These are phyloP conservation scores for Pheosia tremula DNA, from an alignment of 2,888 invertebrate genomes.

Conservation along the genomic window DNA sequence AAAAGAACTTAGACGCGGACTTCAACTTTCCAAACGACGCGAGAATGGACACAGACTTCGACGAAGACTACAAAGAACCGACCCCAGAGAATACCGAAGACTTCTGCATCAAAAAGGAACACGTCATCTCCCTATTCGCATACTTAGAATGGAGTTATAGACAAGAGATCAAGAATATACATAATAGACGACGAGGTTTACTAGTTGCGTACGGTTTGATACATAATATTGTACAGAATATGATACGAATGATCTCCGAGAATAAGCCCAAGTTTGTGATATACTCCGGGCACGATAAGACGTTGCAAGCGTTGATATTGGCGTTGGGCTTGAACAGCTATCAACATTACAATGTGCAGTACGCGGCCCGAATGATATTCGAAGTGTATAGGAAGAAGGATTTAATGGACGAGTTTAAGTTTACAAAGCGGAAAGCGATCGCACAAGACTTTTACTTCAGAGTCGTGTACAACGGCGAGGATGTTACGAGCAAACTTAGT, in stretches of 20 bases:
- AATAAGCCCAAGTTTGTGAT: constrained; percentile 89
- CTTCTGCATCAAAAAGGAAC: constrained; percentile 87
- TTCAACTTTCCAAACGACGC: constrained; percentile 80
- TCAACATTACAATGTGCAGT: constrained; percentile 89
- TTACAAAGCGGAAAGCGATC: constrained; percentile 79
- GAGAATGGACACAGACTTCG: constrained; percentile 72
- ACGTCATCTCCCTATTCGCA: constrained; percentile 91
- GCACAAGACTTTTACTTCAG: constrained; percentile 92
- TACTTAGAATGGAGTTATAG: constrained; percentile 93
- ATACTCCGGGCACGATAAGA: constrained; percentile 97
- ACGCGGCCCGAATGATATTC: constrained; percentile 94
- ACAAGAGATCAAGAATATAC: constrained; percentile 85
- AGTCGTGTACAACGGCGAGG: constrained; percentile 93
- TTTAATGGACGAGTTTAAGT: constrained; percentile 79
- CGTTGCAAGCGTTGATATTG: constrained; percentile 92
- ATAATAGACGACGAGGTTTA: constrained; percentile 87
- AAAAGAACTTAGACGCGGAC: constrained; percentile 80
- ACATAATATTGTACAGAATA: constrained; percentile 90
- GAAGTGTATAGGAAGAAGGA: constrained; percentile 91
- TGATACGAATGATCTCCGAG: constrained; percentile 92
- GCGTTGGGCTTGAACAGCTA: constrained; percentile 89
- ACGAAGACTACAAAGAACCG: constrained; percentile 75
- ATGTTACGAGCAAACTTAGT: constrained; percentile 91
- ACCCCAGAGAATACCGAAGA: constrained; percentile 70
- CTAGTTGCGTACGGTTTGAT: constrained; percentile 93